These are phyloP conservation scores for Amblyteles armatorius DNA, from an alignment of 2,888 invertebrate genomes.

Conservation along the genomic window DNA sequence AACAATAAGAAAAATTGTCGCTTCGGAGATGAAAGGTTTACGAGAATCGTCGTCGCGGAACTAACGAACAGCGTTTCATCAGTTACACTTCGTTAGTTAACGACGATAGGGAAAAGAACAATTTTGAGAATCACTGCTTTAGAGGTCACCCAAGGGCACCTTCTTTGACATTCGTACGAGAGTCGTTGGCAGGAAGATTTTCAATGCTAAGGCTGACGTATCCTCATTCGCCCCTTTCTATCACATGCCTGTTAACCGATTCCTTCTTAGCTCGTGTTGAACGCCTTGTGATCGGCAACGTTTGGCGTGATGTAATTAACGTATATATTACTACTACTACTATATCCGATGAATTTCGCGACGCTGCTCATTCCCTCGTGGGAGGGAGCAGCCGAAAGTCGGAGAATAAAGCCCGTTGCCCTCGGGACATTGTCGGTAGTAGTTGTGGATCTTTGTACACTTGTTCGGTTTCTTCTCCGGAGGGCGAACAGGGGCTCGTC, in stretches of 20 bases:
- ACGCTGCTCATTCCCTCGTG: neutral
- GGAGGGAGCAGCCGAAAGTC: neutral
- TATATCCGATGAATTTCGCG: neutral
- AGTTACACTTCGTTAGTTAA: too few relatives aligned
- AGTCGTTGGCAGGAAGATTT: conserved; percentile 66
- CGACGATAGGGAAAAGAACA: neutral
- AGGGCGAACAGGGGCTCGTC: neutral
- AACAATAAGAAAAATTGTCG: conserved; percentile 39
- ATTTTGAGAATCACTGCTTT: conserved; percentile 75
- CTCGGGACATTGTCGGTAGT: neutral
- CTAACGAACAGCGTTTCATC: conserved; percentile 34
- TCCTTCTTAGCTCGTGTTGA: neutral
- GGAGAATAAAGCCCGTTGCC: neutral
- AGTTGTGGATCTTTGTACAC: neutral
- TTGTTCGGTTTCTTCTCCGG: neutral
- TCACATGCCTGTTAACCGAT: neutral
- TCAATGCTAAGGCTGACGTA: conserved; percentile 69
- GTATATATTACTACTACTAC: conserved; percentile 28
- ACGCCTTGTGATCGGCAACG: neutral
- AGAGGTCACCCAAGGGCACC: conserved; percentile 81
- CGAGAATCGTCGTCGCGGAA: conserved; percentile 22
- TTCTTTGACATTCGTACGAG: conserved; percentile 76
- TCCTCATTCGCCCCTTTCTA: conserved; percentile 12
- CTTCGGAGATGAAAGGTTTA: neutral
- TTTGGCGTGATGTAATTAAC: conserved; percentile 27